Base-by-base conservation (phyloP, 2,797 vertebrate genomes). In the Enteromius radiatus region DNA sequence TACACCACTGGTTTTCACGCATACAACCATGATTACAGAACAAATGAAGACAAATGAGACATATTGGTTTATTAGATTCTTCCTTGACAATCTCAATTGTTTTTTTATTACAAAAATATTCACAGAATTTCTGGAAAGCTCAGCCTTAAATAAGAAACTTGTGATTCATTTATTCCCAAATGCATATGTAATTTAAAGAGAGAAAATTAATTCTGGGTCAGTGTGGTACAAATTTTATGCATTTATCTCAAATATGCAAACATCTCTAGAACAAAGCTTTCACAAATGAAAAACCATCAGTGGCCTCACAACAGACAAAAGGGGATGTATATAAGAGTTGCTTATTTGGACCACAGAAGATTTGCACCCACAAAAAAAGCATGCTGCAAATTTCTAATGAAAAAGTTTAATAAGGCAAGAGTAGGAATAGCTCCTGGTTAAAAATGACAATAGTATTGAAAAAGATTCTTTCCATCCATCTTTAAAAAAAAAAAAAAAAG, bases 31-130 rank as follows among this genome's bases (percentile, higher is more conserved):
- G 0, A 11, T 19, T 76, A 36, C 54, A 61, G 28, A 43, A 56
- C 36, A 76, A 76, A 73, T 6, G n/a, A 49, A 17, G 41, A 81
- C 3, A 68, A 21, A 14, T 21, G 64, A 77, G 49, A 83, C 36
- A 59, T 3, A 23, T 26, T 33, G 28, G 45, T 77, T 83, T 83
- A 76, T 83, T 75, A 67, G 33, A 15, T 56, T 59, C 26, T 49
- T 49, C 10, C 21, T 61, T 69, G 64, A 82, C 64, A 8, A 69
- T 69, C 52, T 77, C 73, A 76, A 43, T 33, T 17, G 17, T 52
- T 76, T 84, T 68, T 80, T 84, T 82, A 82, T 76, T 84, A 81
- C 71, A 84, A 85, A 85, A 85, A 85, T 82, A 85, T 19, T 21
- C 67, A 77, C 26, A 65, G 56, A 36, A 45, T 38, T 73, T 73